Percentiles rank a stretch among this genome's conserved stretches.
Conservation (phyloP, 2,113 vertebrate species). For the Melanerpes aurifrons region DNA sequence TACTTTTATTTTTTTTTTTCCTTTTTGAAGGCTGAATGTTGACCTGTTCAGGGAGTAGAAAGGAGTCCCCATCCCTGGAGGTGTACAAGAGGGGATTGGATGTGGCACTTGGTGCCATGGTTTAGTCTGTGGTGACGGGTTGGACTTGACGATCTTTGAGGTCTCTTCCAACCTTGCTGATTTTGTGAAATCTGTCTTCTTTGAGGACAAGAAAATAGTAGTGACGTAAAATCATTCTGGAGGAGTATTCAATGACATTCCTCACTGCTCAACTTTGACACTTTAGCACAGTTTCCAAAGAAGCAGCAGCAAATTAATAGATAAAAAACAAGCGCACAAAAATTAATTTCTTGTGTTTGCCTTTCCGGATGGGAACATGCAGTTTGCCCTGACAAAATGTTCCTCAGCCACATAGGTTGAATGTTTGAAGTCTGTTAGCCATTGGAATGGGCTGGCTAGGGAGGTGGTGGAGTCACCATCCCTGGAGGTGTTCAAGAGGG, state of each 20-base stretch:
- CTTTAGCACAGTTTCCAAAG: background rate
- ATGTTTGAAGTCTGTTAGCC: background rate
- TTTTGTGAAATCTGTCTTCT: background rate
- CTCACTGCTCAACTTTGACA: background rate
- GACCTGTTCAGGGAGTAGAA: background rate
- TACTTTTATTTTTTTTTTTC: background rate
- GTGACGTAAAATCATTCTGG: background rate
- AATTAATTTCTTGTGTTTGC: background rate
- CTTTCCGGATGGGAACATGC: background rate
- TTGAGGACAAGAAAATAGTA: background rate
- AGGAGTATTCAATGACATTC: background rate
- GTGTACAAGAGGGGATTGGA: too few relatives aligned
- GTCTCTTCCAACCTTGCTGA: too few relatives aligned
- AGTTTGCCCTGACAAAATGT: background rate
- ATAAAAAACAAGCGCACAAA: background rate
- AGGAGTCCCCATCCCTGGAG: background rate
- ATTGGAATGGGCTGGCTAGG: too few relatives aligned
- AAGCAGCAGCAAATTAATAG: background rate
- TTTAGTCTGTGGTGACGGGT: too few relatives aligned
- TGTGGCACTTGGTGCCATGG: too few relatives aligned
- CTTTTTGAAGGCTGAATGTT: background rate
- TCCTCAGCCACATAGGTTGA: background rate
- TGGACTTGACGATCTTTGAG: too few relatives aligned
- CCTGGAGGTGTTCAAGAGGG: too few relatives aligned
- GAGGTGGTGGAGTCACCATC: too few relatives aligned